These are phyloP conservation scores for Punctoribates punctum DNA, from an alignment of 2,888 invertebrate species.

Conservation along the genomic window DNA sequence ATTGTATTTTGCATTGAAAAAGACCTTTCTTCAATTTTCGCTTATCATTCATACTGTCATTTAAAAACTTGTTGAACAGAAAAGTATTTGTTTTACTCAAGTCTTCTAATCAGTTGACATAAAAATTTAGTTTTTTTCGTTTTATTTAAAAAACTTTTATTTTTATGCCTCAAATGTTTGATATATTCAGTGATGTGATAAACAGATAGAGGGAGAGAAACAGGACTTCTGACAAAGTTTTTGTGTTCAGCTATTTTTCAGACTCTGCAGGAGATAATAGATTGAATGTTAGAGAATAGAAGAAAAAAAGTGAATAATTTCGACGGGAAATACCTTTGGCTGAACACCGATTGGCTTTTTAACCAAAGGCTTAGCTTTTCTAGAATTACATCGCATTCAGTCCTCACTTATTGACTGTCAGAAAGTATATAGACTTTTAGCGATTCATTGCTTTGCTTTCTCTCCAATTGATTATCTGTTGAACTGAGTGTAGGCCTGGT, in stretches of 20 bases:
- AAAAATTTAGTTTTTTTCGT: neutral
- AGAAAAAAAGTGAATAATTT: slow-evolving; percentile 12
- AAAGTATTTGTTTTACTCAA: slow-evolving; percentile 15
- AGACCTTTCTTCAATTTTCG: neutral
- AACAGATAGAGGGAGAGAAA: neutral
- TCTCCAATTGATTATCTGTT: neutral
- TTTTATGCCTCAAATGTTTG: neutral
- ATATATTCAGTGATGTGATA: neutral
- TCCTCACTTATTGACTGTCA: slow-evolving; percentile 7
- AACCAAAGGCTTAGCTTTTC: slow-evolving; percentile 24
- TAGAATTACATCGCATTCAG: slow-evolving; percentile 6
- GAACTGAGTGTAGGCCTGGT: no score
- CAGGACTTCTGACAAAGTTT: neutral
- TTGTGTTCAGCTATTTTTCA: slow-evolving; percentile 11
- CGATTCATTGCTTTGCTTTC: slow-evolving; percentile 5
- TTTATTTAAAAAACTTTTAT: no score
- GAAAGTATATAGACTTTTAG: slow-evolving; percentile 5
- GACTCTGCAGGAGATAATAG: slow-evolving; percentile 13
- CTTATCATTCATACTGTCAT: neutral
- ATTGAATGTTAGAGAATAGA: neutral
- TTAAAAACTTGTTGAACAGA: neutral
- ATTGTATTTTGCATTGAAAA: neutral
- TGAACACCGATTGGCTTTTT: neutral
- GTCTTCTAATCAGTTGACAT: slow-evolving; percentile 12
- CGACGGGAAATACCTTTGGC: slow-evolving; percentile 22